Percentiles rank a stretch among this genome's conserved stretches.
These are phyloP conservation scores for Heliangelus exortis DNA, from an alignment of 2,797 vertebrate genomes.

Conservation along the genomic window DNA sequence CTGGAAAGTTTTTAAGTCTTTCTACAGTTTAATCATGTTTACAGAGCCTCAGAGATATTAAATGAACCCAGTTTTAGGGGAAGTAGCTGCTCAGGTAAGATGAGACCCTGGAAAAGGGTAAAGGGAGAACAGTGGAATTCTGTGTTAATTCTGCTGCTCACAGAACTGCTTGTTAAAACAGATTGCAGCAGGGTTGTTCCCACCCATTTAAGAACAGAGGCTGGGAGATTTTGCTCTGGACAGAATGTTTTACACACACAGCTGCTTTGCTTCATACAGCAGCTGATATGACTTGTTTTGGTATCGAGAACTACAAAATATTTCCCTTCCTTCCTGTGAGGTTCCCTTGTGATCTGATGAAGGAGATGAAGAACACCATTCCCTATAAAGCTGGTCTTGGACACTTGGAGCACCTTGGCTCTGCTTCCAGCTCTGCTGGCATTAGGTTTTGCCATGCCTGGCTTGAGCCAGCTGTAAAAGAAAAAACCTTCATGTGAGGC, in stretches of 20 bases:
- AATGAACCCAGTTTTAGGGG: neutral
- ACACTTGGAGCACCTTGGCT: neutral
- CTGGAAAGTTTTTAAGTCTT: neutral
- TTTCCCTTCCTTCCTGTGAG: neutral
- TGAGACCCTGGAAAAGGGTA: neutral
- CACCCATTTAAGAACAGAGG: neutral
- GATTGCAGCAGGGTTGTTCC: neutral
- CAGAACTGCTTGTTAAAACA: neutral
- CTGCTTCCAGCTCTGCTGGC: neutral
- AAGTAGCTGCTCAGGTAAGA: neutral
- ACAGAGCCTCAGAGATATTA: neutral
- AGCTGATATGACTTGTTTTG: neutral
- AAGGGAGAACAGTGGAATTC: neutral
- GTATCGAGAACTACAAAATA: neutral
- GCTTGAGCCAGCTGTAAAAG: neutral
- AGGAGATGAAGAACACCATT: neutral
- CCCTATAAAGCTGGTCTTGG: neutral
- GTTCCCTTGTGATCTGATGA: neutral
- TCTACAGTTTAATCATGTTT: neutral
- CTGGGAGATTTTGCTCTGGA: neutral
- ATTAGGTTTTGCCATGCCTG: neutral
- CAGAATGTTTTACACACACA: neutral
- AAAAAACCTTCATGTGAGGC: neutral
- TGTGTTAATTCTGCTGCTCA: neutral
- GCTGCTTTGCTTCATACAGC: neutral